Percentiles rank a stretch among this genome's conserved stretches.
These are phyloP conservation scores for Arctia plantaginis DNA, from an alignment of 2,888 invertebrate species.

Conservation along the genomic window DNA sequence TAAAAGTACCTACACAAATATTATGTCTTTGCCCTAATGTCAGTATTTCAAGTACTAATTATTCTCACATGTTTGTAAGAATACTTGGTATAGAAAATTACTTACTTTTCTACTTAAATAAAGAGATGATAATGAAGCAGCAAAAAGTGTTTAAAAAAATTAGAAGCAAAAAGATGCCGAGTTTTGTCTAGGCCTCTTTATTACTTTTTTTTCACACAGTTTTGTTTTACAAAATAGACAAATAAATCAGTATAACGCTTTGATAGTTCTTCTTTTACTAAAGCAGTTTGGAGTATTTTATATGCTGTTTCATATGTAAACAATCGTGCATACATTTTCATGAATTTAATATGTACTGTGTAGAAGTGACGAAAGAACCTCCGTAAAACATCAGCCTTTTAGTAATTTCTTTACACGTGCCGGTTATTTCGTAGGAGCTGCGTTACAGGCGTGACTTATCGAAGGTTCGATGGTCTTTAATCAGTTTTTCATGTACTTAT, in stretches of 20 bases:
- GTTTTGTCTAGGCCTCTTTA: too few species aligned
- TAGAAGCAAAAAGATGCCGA: too few species aligned
- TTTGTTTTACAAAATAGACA: not conserved
- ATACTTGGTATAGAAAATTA: not conserved
- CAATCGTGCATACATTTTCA: too few species aligned
- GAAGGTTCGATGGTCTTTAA: constrained; percentile 46
- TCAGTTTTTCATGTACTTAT: constrained; percentile 35
- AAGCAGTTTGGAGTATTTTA: not conserved
- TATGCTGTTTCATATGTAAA: too few species aligned
- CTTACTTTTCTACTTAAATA: not conserved
- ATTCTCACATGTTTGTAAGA: not conserved
- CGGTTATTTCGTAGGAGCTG: constrained; percentile 17
- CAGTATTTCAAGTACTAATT: not conserved
- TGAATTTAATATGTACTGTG: not conserved
- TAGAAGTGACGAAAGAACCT: not conserved
- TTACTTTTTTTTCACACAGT: not conserved
- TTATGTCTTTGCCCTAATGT: not conserved
- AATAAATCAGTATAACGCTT: not conserved
- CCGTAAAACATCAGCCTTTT: constrained; percentile 1
- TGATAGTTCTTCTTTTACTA: not conserved
- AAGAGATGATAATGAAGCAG: not conserved
- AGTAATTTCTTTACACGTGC: constrained; percentile 26
- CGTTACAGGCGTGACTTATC: constrained; percentile 38
- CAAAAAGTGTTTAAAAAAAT: too few species aligned
- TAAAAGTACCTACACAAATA: too few species aligned